A percentile compares a stretch with the other conserved stretches of the same genome.
Conservation (phyloP, 2,113 vertebrate genomes). For the Mobula birostris region DNA sequence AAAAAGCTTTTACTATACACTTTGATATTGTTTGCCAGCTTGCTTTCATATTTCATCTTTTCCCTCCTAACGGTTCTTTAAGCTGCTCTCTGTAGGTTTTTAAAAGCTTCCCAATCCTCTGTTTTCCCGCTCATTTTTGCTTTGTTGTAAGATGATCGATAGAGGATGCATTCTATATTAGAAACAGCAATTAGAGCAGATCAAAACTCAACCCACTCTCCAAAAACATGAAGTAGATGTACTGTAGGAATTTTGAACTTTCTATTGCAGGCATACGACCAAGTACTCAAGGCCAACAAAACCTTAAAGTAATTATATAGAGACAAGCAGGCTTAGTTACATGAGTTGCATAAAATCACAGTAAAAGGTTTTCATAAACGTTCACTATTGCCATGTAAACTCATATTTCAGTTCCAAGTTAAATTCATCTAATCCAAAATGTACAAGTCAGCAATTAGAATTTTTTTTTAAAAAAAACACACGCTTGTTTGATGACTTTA, state of each 20-base stretch:
- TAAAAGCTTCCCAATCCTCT: too few species aligned
- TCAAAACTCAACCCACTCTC: background rate
- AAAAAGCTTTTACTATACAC: too few species aligned
- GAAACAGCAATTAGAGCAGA: background rate
- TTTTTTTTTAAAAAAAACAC: too few species aligned
- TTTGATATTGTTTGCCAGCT: too few species aligned
- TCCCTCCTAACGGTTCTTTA: too few species aligned
- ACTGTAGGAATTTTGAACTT: background rate
- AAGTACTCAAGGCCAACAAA: background rate
- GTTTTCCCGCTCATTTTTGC: too few species aligned
- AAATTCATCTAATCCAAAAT: background rate
- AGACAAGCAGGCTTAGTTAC: background rate
- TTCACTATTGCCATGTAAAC: background rate
- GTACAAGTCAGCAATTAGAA: background rate
- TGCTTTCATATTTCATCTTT: too few species aligned
- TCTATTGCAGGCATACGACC: background rate
- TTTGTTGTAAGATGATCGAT: too few species aligned
- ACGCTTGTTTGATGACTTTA: too few species aligned
- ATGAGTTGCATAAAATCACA: background rate
- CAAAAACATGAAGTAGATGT: background rate
- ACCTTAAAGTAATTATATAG: background rate
- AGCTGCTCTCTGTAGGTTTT: too few species aligned
- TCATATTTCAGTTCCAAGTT: background rate
- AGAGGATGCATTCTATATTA: background rate
- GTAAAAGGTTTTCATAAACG: background rate